Evolutionary conservation across 1,140 invertebrate genomes (phyloP).

Genomic region (Thalassaphorura encarpata): DNA sequence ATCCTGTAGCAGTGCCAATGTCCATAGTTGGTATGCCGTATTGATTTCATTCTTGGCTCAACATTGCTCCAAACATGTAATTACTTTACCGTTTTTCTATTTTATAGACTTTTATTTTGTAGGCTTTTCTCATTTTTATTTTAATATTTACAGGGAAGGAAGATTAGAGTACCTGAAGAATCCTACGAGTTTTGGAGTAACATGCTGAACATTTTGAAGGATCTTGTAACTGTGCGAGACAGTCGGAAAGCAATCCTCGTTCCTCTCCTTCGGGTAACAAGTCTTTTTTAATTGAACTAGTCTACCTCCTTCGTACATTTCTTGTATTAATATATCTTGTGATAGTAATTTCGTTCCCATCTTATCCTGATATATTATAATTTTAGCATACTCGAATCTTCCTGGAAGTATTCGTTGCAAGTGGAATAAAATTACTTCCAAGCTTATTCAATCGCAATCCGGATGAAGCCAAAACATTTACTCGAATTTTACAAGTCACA

Average conservation of each 20-base stretch:
- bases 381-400: conserved; percentile 19
- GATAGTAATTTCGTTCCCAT: conserved; percentile 5
- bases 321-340: background rate
- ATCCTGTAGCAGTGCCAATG: conserved; percentile 10
- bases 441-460: conserved; percentile 4
- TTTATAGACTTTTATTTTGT: background rate
- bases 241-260: conserved; percentile 4
- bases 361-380: too few relatives aligned
- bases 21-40: conserved; percentile 28
- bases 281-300: background rate
- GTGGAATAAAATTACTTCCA: conserved; percentile 14
- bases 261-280: conserved; percentile 20
- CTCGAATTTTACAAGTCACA: conserved; percentile 4
- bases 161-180: conserved; percentile 14
- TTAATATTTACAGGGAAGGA: conserved; percentile 13
- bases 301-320: background rate
- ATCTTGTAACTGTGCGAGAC: conserved; percentile 12
- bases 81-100: background rate
- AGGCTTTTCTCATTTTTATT: background rate
- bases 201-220: conserved; percentile 18
- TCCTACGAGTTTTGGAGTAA: conserved; percentile 4
- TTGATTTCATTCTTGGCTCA: conserved; percentile 14
- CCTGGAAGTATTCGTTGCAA: conserved; percentile 20
- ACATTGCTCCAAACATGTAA: conserved; percentile 24
- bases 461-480: conserved; percentile 6